Percentiles rank a stretch among this genome's conserved stretches.
Evolutionary conservation across 1,140 invertebrate species (phyloP).

Genomic region (Bombus picipes): DNA sequence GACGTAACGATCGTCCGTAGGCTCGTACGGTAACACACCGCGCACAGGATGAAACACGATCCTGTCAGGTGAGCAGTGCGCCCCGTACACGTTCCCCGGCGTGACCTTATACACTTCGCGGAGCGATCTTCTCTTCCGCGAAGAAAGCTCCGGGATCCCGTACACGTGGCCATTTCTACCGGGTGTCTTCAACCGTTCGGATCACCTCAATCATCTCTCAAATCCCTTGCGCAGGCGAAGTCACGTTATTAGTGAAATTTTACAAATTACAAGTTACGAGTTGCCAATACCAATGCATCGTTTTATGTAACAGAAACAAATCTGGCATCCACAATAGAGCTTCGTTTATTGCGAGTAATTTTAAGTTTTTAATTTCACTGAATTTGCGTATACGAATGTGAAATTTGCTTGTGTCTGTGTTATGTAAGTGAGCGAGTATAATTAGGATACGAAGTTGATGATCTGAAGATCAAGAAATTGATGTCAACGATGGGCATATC

Average conservation of each 20-base stretch:
- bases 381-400: no score
- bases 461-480: not conserved
- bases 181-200: not conserved
- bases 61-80: constrained; percentile 52
- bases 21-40: constrained; percentile 20
- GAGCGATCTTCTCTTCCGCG: constrained; percentile 38
- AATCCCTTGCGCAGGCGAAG: no score
- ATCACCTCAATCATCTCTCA: no score
- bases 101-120: constrained; percentile 48
- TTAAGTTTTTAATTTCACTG: no score
- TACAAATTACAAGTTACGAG: not conserved
- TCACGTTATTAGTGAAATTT: not conserved
- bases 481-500: not conserved
- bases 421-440: no score
- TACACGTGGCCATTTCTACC: not conserved
- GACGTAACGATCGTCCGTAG: constrained; percentile 27
- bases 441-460: not conserved
- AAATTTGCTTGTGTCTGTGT: no score
- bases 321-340: no score
- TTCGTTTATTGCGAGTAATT: no score
- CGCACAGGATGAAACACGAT: constrained; percentile 46
- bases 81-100: constrained; percentile 20
- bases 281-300: not conserved
- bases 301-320: no score
- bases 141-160: constrained; percentile 41